Percentiles rank a stretch among this genome's conserved stretches.
phyloP scores from a whole-genome alignment of 2,797 vertebrate species.

The Liparis tanakae region DNA sequence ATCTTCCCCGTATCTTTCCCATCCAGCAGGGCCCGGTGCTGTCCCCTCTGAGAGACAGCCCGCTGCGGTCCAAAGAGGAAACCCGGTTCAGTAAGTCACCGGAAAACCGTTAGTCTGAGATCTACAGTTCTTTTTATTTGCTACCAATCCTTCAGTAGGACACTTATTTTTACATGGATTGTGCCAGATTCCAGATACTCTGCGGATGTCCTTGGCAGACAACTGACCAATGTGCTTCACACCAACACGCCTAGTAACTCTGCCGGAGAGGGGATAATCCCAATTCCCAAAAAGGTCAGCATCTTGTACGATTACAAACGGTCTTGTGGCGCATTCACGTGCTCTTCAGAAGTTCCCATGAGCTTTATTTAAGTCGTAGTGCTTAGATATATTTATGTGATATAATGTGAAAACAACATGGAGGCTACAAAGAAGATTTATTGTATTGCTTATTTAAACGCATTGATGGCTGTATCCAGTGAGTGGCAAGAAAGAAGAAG shows the following conservation, averaged over 20 bases:
- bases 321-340: not conserved
- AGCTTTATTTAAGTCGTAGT: not conserved
- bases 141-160: slow-evolving; percentile 3
- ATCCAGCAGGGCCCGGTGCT: slow-evolving; percentile 62
- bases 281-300: slow-evolving; percentile 73
- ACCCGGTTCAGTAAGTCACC: slow-evolving; percentile 48
- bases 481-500: not conserved
- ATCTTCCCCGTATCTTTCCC: slow-evolving; percentile 11
- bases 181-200: slow-evolving; percentile 58
- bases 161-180: slow-evolving; percentile 12
- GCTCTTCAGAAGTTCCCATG: not conserved
- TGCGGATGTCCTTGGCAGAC: slow-evolving; percentile 47
- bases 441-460: not conserved
- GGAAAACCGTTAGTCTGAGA: slow-evolving; percentile 21
- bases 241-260: slow-evolving; percentile 42
- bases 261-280: slow-evolving; percentile 61
- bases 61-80: slow-evolving; percentile 52
- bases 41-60: slow-evolving; percentile 76
- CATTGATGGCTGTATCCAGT: not conserved
- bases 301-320: not conserved
- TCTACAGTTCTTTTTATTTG: not conserved
- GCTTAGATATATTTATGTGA: no score
- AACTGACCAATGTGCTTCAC: slow-evolving; percentile 17
- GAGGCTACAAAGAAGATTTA: not conserved
- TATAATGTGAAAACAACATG: not conserved